A percentile compares a stretch with the other conserved stretches of the same genome.
Evolutionary conservation across 2,888 invertebrate genomes (phyloP).

Genomic region (Drosophila nr. perissopoda): DNA sequence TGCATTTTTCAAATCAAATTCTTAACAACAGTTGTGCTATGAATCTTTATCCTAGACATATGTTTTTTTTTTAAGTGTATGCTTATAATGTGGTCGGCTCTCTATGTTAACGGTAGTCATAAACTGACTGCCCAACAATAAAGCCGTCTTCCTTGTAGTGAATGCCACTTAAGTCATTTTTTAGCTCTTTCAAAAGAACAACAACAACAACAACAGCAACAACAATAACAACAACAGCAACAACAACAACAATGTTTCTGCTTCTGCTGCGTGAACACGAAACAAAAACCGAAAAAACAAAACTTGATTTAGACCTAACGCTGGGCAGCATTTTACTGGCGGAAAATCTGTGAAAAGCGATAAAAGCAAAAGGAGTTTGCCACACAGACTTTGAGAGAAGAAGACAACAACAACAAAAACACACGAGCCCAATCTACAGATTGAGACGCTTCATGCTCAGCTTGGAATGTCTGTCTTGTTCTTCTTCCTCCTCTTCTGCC

Average conservation of each 20-base stretch:
- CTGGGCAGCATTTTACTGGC: constrained; percentile 47
- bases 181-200: constrained; percentile 24
- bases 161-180: constrained; percentile 60
- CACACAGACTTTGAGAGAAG: constrained; percentile 9
- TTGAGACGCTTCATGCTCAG: constrained; percentile 59
- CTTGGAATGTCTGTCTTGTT: constrained; percentile 51
- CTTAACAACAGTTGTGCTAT: accelerated
- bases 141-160: constrained; percentile 45
- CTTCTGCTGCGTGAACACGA: constrained; percentile 13
- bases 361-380: constrained; percentile 65
- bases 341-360: constrained; percentile 80
- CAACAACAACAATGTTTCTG: constrained; percentile 5
- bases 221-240: constrained; percentile 16
- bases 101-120: constrained; percentile 75
- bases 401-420: not conserved
- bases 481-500: constrained; percentile 6
- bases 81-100: not conserved
- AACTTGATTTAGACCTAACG: constrained; percentile 57
- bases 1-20: no score
- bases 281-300: constrained; percentile 15
- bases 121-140: constrained; percentile 55
- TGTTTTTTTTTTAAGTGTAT: not conserved
- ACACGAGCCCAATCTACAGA: constrained; percentile 22
- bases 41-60: not conserved
- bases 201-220: not conserved